Conservation (phyloP, 23 tunicate species). For the Ciona savignyi region DNA sequence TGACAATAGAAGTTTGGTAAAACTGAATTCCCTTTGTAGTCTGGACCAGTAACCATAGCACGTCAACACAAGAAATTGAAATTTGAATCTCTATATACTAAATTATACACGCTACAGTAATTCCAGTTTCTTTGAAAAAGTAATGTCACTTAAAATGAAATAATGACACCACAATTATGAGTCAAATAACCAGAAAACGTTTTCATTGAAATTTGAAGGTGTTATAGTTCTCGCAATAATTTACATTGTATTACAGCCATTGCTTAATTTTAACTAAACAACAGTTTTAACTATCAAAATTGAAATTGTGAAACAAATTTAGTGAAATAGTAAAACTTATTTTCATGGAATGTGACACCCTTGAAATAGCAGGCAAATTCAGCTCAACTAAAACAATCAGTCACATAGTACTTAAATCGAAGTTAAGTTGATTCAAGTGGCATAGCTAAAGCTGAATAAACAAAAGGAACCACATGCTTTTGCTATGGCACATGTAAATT, state of each 20-base stretch:
- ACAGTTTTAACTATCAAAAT: no score
- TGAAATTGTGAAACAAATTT: no score
- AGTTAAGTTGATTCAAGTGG: not conserved
- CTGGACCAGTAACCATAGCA: not conserved
- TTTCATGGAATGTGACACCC: not conserved
- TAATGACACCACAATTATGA: not conserved
- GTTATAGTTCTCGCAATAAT: not conserved
- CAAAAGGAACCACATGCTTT: not conserved
- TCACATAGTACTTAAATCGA: not conserved
- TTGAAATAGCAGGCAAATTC: not conserved
- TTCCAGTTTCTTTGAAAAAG: not conserved
- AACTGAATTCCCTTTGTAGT: not conserved
- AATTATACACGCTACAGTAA: not conserved
- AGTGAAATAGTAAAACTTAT: not conserved
- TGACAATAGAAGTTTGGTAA: not conserved
- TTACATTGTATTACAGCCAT: no score
- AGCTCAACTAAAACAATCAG: not conserved
- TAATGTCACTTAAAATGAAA: not conserved
- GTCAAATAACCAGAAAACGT: not conserved
- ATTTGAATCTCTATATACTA: not conserved
- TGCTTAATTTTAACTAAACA: no score
- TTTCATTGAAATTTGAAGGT: not conserved
- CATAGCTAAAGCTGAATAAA: not conserved
- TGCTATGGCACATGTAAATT: not conserved
- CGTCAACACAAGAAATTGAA: not conserved